phyloP scores from a whole-genome alignment of 1,140 invertebrate species.

The Penaeus chinensis region DNA sequence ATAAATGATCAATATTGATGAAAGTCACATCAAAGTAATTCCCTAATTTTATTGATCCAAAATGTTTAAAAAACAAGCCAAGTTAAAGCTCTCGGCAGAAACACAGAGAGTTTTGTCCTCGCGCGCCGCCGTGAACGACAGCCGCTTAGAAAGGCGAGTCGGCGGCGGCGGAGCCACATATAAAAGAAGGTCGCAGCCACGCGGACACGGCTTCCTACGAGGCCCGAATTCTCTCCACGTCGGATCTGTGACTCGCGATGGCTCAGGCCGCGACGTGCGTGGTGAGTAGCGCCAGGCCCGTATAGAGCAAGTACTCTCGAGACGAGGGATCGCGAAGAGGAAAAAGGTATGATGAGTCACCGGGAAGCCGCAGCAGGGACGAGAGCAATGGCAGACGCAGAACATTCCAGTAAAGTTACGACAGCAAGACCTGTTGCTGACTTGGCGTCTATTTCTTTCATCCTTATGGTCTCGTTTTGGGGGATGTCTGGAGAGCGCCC shows the following conservation, averaged over 20 bases:
- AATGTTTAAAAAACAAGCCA: no score
- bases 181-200: constrained; percentile 12
- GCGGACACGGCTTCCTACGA: constrained; percentile 1
- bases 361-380: neutral
- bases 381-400: no score
- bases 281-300: constrained; percentile 20
- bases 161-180: constrained; percentile 9
- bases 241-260: constrained; percentile 18
- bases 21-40: no score
- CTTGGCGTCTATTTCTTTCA: no score
- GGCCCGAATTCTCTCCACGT: neutral
- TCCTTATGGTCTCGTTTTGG: no score
- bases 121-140: neutral
- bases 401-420: no score
- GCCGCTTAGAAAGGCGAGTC: constrained; percentile 17
- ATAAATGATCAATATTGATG: no score
- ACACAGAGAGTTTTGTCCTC: neutral
- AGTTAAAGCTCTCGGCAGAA: neutral
- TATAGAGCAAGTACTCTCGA: neutral
- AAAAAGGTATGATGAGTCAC: neutral
- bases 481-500: no score
- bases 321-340: neutral
- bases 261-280: constrained; percentile 35
- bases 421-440: no score
- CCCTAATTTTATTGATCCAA: no score